phyloP scores from a whole-genome alignment of 2,797 vertebrate species.

The Podargus strigoides region DNA sequence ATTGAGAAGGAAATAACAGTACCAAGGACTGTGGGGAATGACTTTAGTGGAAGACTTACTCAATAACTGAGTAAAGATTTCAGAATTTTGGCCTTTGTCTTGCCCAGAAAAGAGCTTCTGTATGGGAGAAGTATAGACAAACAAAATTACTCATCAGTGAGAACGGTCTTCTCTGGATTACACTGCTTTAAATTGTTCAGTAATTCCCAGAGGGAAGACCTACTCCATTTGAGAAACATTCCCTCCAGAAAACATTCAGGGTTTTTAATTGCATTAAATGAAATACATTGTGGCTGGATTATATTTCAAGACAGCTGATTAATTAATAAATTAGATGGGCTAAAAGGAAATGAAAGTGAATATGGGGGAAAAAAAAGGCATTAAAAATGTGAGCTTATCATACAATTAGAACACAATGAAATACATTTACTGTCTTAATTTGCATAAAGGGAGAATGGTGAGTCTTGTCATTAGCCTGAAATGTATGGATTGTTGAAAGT shows the following conservation, averaged over 20 bases:
- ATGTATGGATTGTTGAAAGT: neutral
- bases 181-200: conserved; percentile 7
- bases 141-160: neutral
- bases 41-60: neutral
- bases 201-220: conserved; percentile 15
- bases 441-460: neutral
- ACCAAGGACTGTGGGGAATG: neutral
- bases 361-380: neutral
- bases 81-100: neutral
- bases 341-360: conserved; percentile 23
- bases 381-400: neutral
- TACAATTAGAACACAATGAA: neutral
- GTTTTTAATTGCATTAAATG: conserved; percentile 38
- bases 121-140: neutral
- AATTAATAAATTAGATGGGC: conserved; percentile 46
- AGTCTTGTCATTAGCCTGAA: neutral
- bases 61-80: neutral
- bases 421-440: neutral
- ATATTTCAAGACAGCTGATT: conserved; percentile 31
- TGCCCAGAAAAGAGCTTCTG: neutral
- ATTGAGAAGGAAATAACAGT: neutral
- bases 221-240: conserved; percentile 9
- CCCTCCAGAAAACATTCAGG: conserved; percentile 37
- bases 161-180: neutral
- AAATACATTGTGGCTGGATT: conserved; percentile 20